These are phyloP conservation scores for Metallyticus violacea DNA, from an alignment of 2,888 invertebrate species.

Conservation along the genomic window DNA sequence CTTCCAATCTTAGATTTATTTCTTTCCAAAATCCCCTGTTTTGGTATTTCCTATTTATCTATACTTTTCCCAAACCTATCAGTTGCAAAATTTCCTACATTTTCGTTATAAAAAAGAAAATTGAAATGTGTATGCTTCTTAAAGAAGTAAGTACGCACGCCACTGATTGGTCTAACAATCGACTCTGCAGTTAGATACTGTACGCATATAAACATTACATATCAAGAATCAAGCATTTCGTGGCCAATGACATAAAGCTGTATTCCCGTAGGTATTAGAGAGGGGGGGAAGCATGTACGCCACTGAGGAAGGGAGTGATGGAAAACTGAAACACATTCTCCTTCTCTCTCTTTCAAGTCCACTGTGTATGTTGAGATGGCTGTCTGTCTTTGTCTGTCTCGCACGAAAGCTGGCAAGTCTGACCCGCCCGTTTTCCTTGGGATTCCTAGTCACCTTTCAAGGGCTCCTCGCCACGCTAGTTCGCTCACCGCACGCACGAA, in stretches of 20 bases:
- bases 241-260: not conserved
- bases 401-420: not conserved
- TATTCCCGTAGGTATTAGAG: not conserved
- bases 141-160: no score
- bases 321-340: not conserved
- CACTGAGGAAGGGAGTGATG: not conserved
- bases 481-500: not conserved
- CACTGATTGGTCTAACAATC: not conserved
- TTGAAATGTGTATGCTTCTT: no score
- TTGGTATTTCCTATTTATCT: no score
- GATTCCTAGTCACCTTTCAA: not conserved
- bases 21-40: no score
- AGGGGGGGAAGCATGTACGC: no score
- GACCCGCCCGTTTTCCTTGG: conserved; percentile 11
- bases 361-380: not conserved
- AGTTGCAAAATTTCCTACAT: no score
- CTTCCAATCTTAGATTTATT: no score
- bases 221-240: not conserved
- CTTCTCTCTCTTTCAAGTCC: not conserved
- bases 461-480: not conserved
- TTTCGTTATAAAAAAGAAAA: no score
- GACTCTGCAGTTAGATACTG: not conserved
- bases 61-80: no score
- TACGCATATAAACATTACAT: not conserved
- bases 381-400: not conserved